Conservation (phyloP, 1,140 invertebrate genomes). For the Alviniconcha marisindica region DNA sequence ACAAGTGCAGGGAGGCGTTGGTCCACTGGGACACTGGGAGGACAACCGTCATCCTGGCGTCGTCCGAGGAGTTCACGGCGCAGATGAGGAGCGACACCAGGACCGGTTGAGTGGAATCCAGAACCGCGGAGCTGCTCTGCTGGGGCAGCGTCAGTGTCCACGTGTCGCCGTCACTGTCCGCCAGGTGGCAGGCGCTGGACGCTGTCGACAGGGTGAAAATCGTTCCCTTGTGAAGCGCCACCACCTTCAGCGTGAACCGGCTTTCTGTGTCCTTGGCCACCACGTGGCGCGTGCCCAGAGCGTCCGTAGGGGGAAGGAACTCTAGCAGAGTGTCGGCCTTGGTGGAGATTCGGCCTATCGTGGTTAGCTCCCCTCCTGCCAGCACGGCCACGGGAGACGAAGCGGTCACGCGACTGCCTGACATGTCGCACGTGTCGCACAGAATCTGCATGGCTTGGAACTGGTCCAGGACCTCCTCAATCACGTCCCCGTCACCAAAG, state of each 20-base stretch:
- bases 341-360: neutral
- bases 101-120: neutral
- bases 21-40: neutral
- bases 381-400: constrained; percentile 1
- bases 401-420: neutral
- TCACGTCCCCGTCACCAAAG: neutral
- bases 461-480: neutral
- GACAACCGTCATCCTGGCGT: neutral
- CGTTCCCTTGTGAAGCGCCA: neutral
- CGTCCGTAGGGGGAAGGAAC: neutral
- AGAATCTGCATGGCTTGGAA: constrained; percentile 23
- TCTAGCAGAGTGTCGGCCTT: neutral
- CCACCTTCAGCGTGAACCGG: neutral
- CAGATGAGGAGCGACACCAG: neutral
- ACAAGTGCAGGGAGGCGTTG: neutral
- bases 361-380: neutral
- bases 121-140: neutral
- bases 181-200: neutral
- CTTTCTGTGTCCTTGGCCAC: neutral
- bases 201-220: neutral
- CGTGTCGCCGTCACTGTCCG: neutral
- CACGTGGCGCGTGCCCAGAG: neutral
- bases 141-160: neutral
- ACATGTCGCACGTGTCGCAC: neutral
- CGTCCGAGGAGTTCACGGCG: neutral